Conservation (phyloP, 2,888 invertebrate genomes). For the Rotaria socialis region DNA sequence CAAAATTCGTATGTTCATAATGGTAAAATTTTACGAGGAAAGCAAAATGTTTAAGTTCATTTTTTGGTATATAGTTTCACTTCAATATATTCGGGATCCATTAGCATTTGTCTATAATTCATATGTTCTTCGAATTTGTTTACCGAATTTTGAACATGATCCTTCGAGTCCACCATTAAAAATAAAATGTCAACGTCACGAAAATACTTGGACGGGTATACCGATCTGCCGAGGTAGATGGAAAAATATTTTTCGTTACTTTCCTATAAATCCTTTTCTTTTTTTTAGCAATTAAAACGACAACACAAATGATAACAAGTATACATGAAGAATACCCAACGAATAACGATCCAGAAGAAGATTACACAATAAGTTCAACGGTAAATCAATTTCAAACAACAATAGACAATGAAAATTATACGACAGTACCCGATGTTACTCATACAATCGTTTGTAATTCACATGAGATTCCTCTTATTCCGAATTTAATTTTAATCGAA, state of each 20-base stretch:
- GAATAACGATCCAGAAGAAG: background rate
- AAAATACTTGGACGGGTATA: background rate
- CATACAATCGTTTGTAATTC: background rate
- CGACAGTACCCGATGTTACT: background rate
- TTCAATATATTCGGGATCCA: constrained; percentile 15
- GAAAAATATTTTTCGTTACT: background rate
- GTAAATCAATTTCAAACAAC: background rate
- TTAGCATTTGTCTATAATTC: constrained; percentile 8
- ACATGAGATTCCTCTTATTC: background rate
- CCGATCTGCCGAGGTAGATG: background rate
- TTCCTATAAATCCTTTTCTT: background rate
- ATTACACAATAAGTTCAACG: background rate
- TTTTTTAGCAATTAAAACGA: background rate
- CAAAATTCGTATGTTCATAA: constrained; percentile 10
- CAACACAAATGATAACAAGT: background rate
- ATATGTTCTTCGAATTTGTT: constrained; percentile 24
- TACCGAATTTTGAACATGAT: constrained; percentile 23
- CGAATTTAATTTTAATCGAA: background rate
- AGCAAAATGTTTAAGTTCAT: no score
- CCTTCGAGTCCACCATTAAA: background rate
- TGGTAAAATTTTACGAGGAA: background rate
- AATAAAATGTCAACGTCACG: background rate
- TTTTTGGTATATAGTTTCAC: background rate
- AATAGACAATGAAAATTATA: background rate
- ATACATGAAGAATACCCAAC: background rate